phyloP scores from a whole-genome alignment of 2,797 vertebrate genomes.

The Spondyliosoma cantharus region DNA sequence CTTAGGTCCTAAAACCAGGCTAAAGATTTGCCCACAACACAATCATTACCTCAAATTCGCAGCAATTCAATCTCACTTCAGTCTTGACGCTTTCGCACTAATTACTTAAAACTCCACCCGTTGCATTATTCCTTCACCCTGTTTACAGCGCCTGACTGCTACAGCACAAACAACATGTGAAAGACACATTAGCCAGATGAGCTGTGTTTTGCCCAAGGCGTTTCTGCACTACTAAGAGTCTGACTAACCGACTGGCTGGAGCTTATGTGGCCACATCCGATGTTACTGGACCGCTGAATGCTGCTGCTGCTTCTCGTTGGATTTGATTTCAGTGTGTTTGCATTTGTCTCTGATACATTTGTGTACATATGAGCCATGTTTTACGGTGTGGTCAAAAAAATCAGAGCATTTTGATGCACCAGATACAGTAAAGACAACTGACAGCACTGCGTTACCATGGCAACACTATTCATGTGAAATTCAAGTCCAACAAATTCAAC shows the following conservation, averaged over 20 bases:
- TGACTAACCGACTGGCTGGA: constrained; percentile 51
- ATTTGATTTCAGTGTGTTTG: background rate
- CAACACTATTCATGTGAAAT: constrained; percentile 71
- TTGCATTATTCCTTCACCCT: constrained; percentile 25
- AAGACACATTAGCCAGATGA: constrained; percentile 61
- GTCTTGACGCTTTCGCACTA: background rate
- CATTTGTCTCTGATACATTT: background rate
- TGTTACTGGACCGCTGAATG: constrained; percentile 30
- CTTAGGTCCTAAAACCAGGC: constrained; percentile 21
- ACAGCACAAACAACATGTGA: constrained; percentile 55
- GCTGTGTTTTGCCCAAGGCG: constrained; percentile 65
- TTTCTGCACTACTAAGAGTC: constrained; percentile 32
- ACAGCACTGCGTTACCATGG: constrained; percentile 74
- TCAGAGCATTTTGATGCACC: constrained; percentile 29
- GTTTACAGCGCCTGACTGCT: constrained; percentile 39
- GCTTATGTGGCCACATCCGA: constrained; percentile 43
- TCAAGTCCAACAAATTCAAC: constrained; percentile 34
- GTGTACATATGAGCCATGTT: background rate
- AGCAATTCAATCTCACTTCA: constrained; percentile 8
- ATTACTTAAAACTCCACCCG: constrained; percentile 33
- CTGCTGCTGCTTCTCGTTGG: background rate
- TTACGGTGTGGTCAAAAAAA: constrained; percentile 2
- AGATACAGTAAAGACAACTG: constrained; percentile 55
- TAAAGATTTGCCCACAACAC: constrained; percentile 3
- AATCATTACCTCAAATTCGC: constrained; percentile 8